Conservation (phyloP, 2,888 invertebrate genomes). For the Caenorhabditis auriculariae region DNA sequence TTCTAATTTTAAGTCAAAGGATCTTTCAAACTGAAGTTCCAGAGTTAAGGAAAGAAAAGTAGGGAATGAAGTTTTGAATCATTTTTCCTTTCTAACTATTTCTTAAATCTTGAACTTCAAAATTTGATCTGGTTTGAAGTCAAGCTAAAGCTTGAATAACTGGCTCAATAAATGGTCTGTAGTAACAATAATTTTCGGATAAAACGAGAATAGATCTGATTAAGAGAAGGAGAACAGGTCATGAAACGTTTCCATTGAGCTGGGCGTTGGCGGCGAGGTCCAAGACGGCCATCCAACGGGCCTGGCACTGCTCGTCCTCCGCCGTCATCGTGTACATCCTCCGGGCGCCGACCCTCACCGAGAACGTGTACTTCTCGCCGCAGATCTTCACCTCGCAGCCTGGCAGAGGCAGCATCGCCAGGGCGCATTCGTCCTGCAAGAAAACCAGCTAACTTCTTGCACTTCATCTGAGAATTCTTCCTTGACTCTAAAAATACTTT, state of each 20-base stretch:
- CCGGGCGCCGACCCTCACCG: slow-evolving; percentile 50
- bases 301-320: slow-evolving; percentile 45
- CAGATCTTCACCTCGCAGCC: slow-evolving; percentile 53
- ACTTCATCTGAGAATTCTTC: too few relatives aligned
- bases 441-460: neutral
- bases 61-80: too few relatives aligned
- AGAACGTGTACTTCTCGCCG: slow-evolving; percentile 51
- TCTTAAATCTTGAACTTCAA: too few relatives aligned
- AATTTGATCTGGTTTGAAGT: too few relatives aligned
- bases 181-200: neutral
- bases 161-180: too few relatives aligned
- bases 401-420: slow-evolving; percentile 60
- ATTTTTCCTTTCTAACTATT: too few relatives aligned
- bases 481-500: too few relatives aligned
- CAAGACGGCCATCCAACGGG: slow-evolving; percentile 60
- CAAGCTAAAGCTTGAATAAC: too few relatives aligned
- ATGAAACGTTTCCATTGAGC: slow-evolving; percentile 13
- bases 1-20: too few relatives aligned
- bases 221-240: neutral
- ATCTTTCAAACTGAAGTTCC: too few relatives aligned
- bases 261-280: slow-evolving; percentile 60
- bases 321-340: slow-evolving; percentile 52
- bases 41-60: too few relatives aligned
- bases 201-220: neutral
- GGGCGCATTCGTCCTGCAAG: slow-evolving; percentile 53